A percentile compares a stretch with the other conserved stretches of the same genome.
These are phyloP conservation scores for Conistra vaccinii DNA, from an alignment of 2,888 invertebrate species.

Conservation along the genomic window DNA sequence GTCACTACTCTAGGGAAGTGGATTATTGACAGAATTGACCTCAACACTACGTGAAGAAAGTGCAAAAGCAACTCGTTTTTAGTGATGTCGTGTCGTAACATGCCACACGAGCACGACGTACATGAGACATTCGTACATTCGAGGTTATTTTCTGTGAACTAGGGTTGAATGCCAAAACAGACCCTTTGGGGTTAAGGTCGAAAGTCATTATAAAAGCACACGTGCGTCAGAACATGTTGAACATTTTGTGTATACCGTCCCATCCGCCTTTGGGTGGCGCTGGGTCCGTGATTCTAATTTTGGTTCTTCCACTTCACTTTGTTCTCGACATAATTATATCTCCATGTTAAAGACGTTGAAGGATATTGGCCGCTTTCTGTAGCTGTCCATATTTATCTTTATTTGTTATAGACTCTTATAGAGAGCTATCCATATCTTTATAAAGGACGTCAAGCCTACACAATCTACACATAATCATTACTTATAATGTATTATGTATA, in stretches of 20 bases:
- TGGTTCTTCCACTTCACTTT: constrained; percentile 18
- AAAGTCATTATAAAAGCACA: constrained; percentile 15
- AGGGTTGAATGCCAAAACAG: constrained; percentile 16
- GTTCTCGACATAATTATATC: background rate
- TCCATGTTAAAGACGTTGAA: constrained; percentile 7
- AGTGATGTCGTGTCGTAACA: constrained; percentile 10
- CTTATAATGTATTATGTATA: too few species aligned
- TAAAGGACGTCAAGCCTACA: background rate
- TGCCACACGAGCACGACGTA: background rate
- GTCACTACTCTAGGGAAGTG: background rate
- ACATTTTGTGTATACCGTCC: constrained; percentile 2
- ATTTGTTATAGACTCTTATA: too few species aligned
- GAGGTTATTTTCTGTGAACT: constrained; percentile 18
- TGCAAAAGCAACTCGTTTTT: constrained; percentile 9
- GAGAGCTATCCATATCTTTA: background rate
- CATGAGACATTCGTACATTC: constrained; percentile 7
- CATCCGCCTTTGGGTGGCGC: constrained; percentile 31
- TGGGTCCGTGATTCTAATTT: constrained; percentile 26
- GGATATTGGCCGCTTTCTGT: too few species aligned
- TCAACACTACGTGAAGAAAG: background rate
- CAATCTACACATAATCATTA: too few species aligned
- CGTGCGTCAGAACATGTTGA: constrained; percentile 8
- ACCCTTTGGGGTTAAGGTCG: constrained; percentile 23
- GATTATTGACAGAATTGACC: background rate
- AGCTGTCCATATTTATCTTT: background rate